phyloP scores from a whole-genome alignment of 2,888 invertebrate species.

The Plagodis pulveraria region DNA sequence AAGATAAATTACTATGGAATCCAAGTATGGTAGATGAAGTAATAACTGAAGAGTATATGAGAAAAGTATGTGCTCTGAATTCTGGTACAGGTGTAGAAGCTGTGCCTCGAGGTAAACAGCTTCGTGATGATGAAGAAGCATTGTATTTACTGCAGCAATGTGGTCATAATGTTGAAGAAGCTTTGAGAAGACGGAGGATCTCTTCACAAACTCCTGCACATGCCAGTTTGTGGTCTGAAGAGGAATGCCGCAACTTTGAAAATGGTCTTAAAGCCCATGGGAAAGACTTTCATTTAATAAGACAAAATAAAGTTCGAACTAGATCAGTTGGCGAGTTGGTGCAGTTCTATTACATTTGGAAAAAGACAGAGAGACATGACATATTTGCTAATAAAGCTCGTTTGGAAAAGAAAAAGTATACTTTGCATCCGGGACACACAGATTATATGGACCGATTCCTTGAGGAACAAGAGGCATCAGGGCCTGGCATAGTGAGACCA shows the following conservation, averaged over 20 bases:
- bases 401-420: constrained; percentile 96
- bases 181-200: constrained; percentile 91
- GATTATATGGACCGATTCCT: constrained; percentile 97
- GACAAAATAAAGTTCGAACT: constrained; percentile 96
- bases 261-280: constrained; percentile 96
- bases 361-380: constrained; percentile 99
- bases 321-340: constrained; percentile 98
- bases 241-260: constrained; percentile 98
- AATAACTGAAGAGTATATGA: constrained; percentile 92
- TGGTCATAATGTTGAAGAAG: constrained; percentile 97
- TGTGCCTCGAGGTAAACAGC: constrained; percentile 90
- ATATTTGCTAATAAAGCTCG: constrained; percentile 94
- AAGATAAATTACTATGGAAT: constrained; percentile 97
- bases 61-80: constrained; percentile 83
- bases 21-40: constrained; percentile 90
- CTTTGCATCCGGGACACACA: constrained; percentile 95
- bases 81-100: constrained; percentile 75
- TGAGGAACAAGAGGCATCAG: constrained; percentile 92
- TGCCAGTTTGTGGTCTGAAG: constrained; percentile 97
- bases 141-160: constrained; percentile 96
- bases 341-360: constrained; percentile 98
- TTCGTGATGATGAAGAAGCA: constrained; percentile 95
- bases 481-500: constrained; percentile 83
- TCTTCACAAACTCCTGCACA: constrained; percentile 89
- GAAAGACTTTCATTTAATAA: constrained; percentile 98